Conservation (phyloP, 2,888 invertebrate genomes). For the Drosophila putrida region DNA sequence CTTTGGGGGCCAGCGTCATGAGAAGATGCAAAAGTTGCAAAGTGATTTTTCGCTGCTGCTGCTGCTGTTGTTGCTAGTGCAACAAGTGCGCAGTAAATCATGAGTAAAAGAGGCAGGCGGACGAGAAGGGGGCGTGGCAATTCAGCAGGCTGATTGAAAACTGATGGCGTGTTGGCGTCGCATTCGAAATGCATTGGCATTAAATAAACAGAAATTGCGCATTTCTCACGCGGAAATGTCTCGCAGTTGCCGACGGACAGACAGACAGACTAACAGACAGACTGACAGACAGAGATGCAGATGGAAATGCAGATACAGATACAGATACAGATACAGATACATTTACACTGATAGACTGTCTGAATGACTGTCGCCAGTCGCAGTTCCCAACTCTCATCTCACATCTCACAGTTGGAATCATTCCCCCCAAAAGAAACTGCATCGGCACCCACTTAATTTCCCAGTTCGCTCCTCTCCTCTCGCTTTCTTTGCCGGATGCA, state of each 20-base stretch:
- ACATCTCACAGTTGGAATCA: conserved; percentile 37
- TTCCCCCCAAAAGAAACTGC: conserved; percentile 30
- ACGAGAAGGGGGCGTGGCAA: conserved; percentile 43
- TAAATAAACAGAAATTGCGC: conserved; percentile 80
- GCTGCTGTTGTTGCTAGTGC: conserved; percentile 39
- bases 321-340: conserved; percentile 22
- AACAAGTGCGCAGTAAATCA: conserved; percentile 81
- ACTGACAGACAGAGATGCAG: conserved; percentile 19
- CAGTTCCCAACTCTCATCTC: conserved; percentile 19
- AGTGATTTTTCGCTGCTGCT: conserved; percentile 69
- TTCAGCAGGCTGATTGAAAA: conserved; percentile 77
- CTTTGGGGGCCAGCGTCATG: conserved; percentile 79
- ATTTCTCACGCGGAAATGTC: conserved; percentile 74
- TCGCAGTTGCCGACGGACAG: conserved; percentile 47
- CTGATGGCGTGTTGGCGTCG: conserved; percentile 75
- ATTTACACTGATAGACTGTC: conserved; percentile 30
- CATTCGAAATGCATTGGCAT: conserved; percentile 81
- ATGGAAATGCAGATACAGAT: conserved; percentile 19
- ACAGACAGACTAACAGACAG: no score
- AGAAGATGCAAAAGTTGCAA: conserved; percentile 80
- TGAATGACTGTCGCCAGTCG: conserved; percentile 42
- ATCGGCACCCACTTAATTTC: conserved; percentile 76
- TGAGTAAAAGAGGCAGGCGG: conserved; percentile 2
- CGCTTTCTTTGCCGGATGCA: conserved; percentile 60
- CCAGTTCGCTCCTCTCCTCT: conserved; percentile 34